A percentile compares a stretch with the other conserved stretches of the same genome.
phyloP scores from a whole-genome alignment of 2,113 vertebrate genomes.

The Mesitornis unicolor region DNA sequence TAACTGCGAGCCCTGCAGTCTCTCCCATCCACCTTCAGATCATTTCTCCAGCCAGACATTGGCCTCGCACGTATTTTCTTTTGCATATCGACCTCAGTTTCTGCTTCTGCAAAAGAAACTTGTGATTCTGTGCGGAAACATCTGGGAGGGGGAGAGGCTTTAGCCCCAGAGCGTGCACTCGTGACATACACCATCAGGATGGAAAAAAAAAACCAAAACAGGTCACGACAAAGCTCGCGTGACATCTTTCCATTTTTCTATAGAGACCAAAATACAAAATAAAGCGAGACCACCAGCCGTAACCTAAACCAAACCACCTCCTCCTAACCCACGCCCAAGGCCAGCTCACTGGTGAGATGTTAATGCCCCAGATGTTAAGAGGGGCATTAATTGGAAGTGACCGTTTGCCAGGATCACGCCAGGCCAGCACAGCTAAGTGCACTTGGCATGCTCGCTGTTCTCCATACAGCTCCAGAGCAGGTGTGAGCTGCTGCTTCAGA shows the following conservation, averaged over 20 bases:
- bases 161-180: background rate
- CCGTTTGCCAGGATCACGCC: background rate
- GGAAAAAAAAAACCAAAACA: constrained; percentile 20
- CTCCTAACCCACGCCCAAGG: background rate
- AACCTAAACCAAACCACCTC: background rate
- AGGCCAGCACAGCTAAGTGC: background rate
- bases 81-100: constrained; percentile 30
- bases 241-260: background rate
- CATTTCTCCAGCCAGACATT: background rate
- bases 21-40: background rate
- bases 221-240: background rate
- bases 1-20: fast-evolving
- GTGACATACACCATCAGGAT: background rate
- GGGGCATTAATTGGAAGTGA: background rate
- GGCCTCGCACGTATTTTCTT: background rate
- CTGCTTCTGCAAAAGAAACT: constrained; percentile 21
- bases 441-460: background rate
- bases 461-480: background rate
- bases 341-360: background rate
- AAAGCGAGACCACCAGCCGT: background rate
- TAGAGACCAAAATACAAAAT: background rate
- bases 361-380: background rate
- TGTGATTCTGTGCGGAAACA: constrained; percentile 42
- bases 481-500: background rate
- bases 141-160: background rate